Conservation (phyloP, 2,797 vertebrate species). For the Uromys caudimaculatus region DNA sequence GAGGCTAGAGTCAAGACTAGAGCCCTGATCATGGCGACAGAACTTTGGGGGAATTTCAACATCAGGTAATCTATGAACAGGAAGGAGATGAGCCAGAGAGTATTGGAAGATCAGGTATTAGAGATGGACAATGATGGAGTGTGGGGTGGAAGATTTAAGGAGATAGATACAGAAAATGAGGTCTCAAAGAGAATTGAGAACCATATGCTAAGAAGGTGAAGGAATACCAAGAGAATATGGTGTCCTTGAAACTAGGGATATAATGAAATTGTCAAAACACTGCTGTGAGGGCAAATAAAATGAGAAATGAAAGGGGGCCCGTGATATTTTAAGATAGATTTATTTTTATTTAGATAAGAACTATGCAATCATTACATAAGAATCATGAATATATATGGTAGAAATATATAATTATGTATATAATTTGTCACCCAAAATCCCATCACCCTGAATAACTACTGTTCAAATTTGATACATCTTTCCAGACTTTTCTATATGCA, state of each 20-base stretch:
- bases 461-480: conserved; percentile 53
- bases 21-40: not conserved
- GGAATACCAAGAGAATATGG: not conserved
- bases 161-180: not conserved
- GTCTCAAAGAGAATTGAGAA: not conserved
- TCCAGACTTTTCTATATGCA: conserved; percentile 72
- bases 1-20: not conserved
- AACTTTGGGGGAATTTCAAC: not conserved
- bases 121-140: not conserved
- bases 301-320: not conserved
- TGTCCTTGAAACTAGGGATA: conserved; percentile 9
- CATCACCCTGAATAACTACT: conserved; percentile 33
- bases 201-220: not conserved
- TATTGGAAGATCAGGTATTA: not conserved
- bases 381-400: not conserved
- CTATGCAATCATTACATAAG: conserved; percentile 49
- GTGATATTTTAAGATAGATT: not conserved
- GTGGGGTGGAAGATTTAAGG: not conserved
- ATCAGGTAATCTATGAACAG: not conserved
- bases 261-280: not conserved
- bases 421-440: conserved; percentile 52
- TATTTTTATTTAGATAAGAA: conserved; percentile 61
- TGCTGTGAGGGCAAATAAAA: not conserved
- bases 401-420: conserved; percentile 30
- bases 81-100: not conserved